Evolutionary conservation across 2,888 invertebrate species (phyloP).

Genomic region (Cephus pygmeus): DNA sequence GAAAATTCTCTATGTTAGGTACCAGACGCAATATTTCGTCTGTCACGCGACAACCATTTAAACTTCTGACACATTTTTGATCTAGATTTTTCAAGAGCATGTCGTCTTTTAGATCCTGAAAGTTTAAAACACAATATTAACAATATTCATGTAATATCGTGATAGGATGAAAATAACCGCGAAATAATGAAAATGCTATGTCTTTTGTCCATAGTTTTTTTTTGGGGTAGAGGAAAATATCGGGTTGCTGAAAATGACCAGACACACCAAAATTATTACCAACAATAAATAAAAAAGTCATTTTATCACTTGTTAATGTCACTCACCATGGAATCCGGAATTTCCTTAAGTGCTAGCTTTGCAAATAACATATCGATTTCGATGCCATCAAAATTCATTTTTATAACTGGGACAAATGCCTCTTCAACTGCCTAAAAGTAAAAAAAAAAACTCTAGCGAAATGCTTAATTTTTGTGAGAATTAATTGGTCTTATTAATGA

Average conservation of each 20-base stretch:
- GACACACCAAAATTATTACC: neutral
- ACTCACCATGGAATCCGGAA: constrained; percentile 80
- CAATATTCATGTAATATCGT: neutral
- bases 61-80: constrained; percentile 94
- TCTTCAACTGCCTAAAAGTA: constrained; percentile 89
- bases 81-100: constrained; percentile 93
- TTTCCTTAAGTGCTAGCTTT: constrained; percentile 92
- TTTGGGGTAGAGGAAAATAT: neutral
- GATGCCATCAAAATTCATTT: constrained; percentile 98
- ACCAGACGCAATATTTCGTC: constrained; percentile 97
- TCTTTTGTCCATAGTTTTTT: neutral
- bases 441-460: constrained; percentile 22
- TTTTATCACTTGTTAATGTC: constrained; percentile 8
- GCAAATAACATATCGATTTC: constrained; percentile 99
- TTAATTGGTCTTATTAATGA: neutral
- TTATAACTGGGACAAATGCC: constrained; percentile 98
- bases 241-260: neutral
- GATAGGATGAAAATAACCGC: neutral
- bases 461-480: neutral
- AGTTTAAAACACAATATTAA: constrained; percentile 2
- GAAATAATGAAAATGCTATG: neutral
- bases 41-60: constrained; percentile 98
- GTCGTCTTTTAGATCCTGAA: constrained; percentile 88
- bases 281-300: neutral
- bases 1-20: constrained; percentile 93